phyloP scores from a whole-genome alignment of 2,113 vertebrate species.

The Grammomys dolichurus region DNA sequence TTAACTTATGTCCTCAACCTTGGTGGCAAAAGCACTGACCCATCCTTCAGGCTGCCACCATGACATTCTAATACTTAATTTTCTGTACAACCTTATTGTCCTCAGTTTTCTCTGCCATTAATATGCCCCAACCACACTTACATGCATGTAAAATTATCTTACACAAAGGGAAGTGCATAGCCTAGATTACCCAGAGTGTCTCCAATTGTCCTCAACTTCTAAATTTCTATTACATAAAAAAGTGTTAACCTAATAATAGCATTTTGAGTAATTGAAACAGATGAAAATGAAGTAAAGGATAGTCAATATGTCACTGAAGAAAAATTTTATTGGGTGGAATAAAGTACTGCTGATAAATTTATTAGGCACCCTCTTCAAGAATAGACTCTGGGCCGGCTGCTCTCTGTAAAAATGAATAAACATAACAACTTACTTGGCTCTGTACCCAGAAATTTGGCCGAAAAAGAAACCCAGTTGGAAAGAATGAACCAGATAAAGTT shows the following conservation, averaged over 20 bases:
- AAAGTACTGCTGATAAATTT: constrained; percentile 65
- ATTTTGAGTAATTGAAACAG: constrained; percentile 75
- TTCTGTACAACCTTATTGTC: constrained; percentile 29
- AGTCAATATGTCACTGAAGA: constrained; percentile 52
- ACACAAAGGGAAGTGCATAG: constrained; percentile 22
- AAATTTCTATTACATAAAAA: constrained; percentile 60
- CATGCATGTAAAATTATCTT: constrained; percentile 55
- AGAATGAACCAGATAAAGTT: constrained; percentile 74
- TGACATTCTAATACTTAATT: constrained; percentile 40
- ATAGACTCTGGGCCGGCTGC: constrained; percentile 63
- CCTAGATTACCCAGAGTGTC: constrained; percentile 50
- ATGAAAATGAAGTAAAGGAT: constrained; percentile 67
- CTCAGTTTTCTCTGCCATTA: constrained; percentile 44
- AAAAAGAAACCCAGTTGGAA: constrained; percentile 64
- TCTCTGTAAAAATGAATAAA: constrained; percentile 76
- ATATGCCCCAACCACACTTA: constrained; percentile 17
- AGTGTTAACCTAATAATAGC: constrained; percentile 62
- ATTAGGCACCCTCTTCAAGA: constrained; percentile 69
- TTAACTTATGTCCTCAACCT: neutral
- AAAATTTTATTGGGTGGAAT: constrained; percentile 61
- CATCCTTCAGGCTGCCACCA: neutral
- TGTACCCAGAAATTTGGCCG: constrained; percentile 66
- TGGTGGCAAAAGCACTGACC: neutral
- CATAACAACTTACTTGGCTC: constrained; percentile 67
- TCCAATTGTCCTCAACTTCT: constrained; percentile 62